Conservation (phyloP, 2,113 vertebrate species). For the Bufo bufo region DNA sequence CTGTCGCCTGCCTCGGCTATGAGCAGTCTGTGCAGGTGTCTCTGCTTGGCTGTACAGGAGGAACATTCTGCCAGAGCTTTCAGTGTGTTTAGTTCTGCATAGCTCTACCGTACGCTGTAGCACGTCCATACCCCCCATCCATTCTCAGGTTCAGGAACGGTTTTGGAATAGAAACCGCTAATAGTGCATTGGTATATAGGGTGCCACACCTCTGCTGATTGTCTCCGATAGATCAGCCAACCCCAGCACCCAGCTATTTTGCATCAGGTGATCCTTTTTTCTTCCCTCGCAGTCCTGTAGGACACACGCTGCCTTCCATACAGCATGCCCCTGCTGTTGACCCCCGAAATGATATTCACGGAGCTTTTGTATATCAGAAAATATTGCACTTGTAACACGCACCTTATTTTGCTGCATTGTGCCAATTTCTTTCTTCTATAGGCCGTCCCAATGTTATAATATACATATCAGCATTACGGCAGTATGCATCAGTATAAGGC, state of each 20-base stretch:
- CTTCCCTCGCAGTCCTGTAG: not conserved
- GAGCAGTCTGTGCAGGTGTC: not conserved
- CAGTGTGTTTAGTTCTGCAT: not conserved
- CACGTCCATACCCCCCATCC: not conserved
- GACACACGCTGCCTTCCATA: too few species aligned
- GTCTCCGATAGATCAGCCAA: too few species aligned
- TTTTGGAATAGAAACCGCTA: too few species aligned
- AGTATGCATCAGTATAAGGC: too few species aligned
- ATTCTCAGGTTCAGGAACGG: too few species aligned
- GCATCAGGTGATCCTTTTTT: not conserved
- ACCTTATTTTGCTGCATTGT: not conserved
- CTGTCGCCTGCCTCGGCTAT: slow-evolving; percentile 1
- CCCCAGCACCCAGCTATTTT: not conserved
- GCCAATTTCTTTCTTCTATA: not conserved
- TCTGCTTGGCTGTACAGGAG: not conserved
- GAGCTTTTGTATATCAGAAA: not conserved
- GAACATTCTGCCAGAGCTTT: not conserved
- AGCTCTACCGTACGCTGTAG: not conserved
- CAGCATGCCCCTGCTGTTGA: not conserved
- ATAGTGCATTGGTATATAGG: not conserved
- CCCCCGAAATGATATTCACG: not conserved
- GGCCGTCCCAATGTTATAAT: not conserved
- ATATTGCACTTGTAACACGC: not conserved
- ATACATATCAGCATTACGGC: not conserved
- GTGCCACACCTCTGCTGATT: not conserved